A percentile compares a stretch with the other conserved stretches of the same genome.
These are phyloP conservation scores for Hydrophis major DNA, from an alignment of 2,797 vertebrate genomes.

Conservation along the genomic window DNA sequence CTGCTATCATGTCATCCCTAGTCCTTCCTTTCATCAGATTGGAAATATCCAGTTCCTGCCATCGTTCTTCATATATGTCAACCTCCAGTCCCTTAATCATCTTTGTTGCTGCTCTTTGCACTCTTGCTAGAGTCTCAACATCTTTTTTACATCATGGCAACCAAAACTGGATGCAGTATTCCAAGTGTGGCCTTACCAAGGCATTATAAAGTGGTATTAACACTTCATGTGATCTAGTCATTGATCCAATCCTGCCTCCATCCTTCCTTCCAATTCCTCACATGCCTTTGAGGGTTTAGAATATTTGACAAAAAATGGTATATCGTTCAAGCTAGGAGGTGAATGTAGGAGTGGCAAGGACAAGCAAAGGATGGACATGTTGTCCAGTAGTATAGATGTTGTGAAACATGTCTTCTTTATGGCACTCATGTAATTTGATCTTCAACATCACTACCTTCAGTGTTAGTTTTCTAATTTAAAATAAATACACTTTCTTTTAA, in stretches of 20 bases:
- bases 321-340: neutral
- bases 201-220: no score
- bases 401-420: neutral
- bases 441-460: neutral
- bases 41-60: no score
- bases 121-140: no score
- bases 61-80: no score
- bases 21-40: no score
- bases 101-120: no score
- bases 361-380: neutral
- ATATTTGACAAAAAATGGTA: neutral
- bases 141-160: no score
- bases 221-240: no score
- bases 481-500: conserved; percentile 2
- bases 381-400: neutral
- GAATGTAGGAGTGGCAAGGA: neutral
- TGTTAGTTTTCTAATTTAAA: neutral
- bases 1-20: no score
- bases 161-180: no score
- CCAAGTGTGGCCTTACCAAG: no score
- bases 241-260: neutral
- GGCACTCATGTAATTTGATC: neutral
- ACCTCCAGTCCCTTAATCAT: no score
- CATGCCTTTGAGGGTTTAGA: neutral
- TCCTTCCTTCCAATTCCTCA: neutral